Percentiles rank a stretch among this genome's conserved stretches.
Conservation (phyloP, 2,113 vertebrate species). For the Psephotus haematonotus region DNA sequence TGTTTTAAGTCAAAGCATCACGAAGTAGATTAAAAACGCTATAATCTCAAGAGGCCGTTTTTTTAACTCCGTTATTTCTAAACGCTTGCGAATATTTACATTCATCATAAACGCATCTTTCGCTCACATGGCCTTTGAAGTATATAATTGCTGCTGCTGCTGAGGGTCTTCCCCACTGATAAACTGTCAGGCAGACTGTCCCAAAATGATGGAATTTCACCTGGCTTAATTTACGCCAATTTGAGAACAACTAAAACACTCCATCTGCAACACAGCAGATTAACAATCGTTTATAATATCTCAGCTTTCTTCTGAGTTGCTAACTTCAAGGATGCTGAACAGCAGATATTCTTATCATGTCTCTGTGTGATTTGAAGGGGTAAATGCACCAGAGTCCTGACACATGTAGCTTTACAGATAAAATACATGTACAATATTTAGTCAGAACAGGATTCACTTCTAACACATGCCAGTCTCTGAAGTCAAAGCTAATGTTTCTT, state of each 20-base stretch:
- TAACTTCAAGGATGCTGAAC: not conserved
- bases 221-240: not conserved
- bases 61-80: not conserved
- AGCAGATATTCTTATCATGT: slow-evolving; percentile 12
- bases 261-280: not conserved
- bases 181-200: not conserved
- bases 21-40: not conserved
- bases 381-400: not conserved
- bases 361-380: not conserved
- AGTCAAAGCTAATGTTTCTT: slow-evolving; percentile 31
- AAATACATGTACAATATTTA: not conserved
- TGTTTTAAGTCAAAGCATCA: not conserved
- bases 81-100: not conserved
- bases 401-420: slow-evolving; percentile 9
- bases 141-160: not conserved
- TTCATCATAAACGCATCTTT: not conserved
- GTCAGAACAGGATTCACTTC: slow-evolving; percentile 18
- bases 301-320: not conserved
- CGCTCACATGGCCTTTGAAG: not conserved
- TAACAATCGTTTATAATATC: not conserved
- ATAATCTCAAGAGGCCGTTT: not conserved
- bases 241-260: not conserved
- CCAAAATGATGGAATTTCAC: not conserved
- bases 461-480: not conserved
- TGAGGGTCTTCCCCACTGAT: not conserved